Percentiles rank a stretch among this genome's conserved stretches.
Evolutionary conservation across 30 jellyfish, hydroid and myxozoan species (phyloP).

Genomic region (Turritopsis rubra): DNA sequence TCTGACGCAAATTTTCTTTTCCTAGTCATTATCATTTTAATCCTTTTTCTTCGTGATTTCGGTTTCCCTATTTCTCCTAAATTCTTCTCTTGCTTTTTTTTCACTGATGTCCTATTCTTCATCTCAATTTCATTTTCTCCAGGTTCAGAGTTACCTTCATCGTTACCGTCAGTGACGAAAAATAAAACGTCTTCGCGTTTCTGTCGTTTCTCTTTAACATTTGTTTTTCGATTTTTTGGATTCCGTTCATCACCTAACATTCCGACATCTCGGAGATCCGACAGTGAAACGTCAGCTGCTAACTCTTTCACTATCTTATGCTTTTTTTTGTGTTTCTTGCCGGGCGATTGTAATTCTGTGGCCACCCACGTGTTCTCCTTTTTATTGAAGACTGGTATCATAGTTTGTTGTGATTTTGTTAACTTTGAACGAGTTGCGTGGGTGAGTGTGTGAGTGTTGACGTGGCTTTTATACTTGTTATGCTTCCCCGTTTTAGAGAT

Average conservation of each 20-base stretch:
- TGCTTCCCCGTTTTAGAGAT: not conserved
- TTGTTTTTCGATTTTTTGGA: not conserved
- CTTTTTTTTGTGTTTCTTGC: conserved; percentile 3
- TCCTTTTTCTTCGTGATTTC: conserved; percentile 33
- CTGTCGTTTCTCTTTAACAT: not conserved
- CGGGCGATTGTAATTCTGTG: not conserved
- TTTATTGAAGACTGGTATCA: conserved; percentile 8
- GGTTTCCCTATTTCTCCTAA: conserved; percentile 7
- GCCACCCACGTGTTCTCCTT: conserved; percentile 30
- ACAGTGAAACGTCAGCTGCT: not conserved
- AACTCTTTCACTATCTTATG: not conserved
- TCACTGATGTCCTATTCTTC: not conserved
- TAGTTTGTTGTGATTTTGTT: not conserved
- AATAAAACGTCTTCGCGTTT: conserved; percentile 9
- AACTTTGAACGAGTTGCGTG: not conserved
- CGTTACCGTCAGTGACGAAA: not conserved
- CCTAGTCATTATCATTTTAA: conserved; percentile 30
- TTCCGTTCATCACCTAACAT: conserved; percentile 8
- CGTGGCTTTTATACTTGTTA: not conserved
- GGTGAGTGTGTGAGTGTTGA: not conserved
- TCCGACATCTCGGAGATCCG: not conserved
- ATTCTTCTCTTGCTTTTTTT: not conserved
- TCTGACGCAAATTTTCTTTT: conserved; percentile 26
- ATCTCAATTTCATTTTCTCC: not conserved
- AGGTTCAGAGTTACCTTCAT: not conserved